Conservation (phyloP, 2,113 vertebrate genomes). For the Gobiocypris rarus region DNA sequence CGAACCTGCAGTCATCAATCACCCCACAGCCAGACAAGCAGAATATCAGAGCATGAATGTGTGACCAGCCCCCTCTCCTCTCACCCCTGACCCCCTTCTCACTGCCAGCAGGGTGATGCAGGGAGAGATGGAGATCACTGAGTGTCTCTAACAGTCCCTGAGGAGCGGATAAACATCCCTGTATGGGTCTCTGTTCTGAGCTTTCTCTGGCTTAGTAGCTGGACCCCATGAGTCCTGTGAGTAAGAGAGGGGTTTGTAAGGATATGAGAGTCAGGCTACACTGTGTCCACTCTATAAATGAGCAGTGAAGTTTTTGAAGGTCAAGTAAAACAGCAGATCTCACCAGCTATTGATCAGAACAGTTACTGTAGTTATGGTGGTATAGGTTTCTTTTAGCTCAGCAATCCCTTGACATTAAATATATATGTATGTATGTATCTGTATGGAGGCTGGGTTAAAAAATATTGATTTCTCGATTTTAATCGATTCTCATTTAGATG, state of each 20-base stretch:
- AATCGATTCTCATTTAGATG: too few species aligned
- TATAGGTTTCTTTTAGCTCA: neutral
- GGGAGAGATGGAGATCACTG: slow-evolving; percentile 51
- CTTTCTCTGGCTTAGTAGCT: slow-evolving; percentile 29
- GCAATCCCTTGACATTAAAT: neutral
- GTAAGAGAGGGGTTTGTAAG: slow-evolving; percentile 8
- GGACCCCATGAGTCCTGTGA: slow-evolving; percentile 12
- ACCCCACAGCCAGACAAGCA: slow-evolving; percentile 54
- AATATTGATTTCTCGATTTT: too few species aligned
- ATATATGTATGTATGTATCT: neutral
- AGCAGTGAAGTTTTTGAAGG: neutral
- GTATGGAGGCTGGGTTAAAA: too few species aligned
- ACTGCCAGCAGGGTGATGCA: slow-evolving; percentile 54
- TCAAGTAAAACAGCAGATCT: neutral
- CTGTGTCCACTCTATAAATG: neutral
- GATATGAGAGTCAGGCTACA: neutral
- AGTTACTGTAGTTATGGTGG: neutral
- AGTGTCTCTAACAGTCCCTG: slow-evolving; percentile 34
- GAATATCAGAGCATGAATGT: slow-evolving; percentile 58
- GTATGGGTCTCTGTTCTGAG: slow-evolving; percentile 31
- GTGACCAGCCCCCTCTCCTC: slow-evolving; percentile 48
- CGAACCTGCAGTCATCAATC: slow-evolving; percentile 56
- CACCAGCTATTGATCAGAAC: neutral
- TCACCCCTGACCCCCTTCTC: slow-evolving; percentile 52
- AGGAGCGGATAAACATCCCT: slow-evolving; percentile 42